Evolutionary conservation across 2,888 invertebrate species (phyloP).

Genomic region (Nemapogon koenigi): DNA sequence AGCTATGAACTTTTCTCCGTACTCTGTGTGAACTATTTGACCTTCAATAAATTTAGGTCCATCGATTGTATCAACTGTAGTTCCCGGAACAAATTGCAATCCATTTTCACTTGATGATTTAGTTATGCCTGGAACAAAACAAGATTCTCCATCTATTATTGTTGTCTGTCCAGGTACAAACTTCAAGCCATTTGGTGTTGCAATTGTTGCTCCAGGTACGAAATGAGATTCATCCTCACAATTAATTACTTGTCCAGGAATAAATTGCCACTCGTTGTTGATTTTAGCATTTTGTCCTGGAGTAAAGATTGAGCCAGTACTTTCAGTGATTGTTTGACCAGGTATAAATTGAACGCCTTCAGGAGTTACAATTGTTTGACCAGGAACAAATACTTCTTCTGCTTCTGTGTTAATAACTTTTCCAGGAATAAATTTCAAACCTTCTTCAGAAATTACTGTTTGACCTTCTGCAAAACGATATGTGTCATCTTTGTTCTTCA

Average conservation of each 20-base stretch:
- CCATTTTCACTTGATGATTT: constrained; percentile 43
- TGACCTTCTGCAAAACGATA: constrained; percentile 68
- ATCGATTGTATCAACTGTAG: constrained; percentile 67
- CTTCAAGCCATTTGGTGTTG: constrained; percentile 67
- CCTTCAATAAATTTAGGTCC: constrained; percentile 72
- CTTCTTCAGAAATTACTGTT: constrained; percentile 67
- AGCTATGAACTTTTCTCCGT: constrained; percentile 68
- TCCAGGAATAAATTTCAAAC: constrained; percentile 68
- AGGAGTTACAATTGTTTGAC: constrained; percentile 66
- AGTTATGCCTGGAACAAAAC: constrained; percentile 68
- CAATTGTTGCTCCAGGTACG: constrained; percentile 69
- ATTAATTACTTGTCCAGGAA: constrained; percentile 68
- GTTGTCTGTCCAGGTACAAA: constrained; percentile 72
- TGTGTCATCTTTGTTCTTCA: constrained; percentile 61
- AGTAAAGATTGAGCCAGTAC: constrained; percentile 59
- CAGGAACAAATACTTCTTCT: constrained; percentile 65
- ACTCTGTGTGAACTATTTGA: constrained; percentile 65
- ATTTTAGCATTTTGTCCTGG: constrained; percentile 68
- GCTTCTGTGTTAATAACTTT: constrained; percentile 54
- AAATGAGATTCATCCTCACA: constrained; percentile 64
- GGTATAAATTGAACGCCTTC: constrained; percentile 69
- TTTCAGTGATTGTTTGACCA: constrained; percentile 66
- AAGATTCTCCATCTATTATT: constrained; percentile 50
- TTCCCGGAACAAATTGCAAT: constrained; percentile 66
- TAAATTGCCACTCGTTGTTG: constrained; percentile 66